Percentiles rank a stretch among this genome's conserved stretches.
Conservation (phyloP, 1,140 invertebrate species). For the Zaprionus nigranus region DNA sequence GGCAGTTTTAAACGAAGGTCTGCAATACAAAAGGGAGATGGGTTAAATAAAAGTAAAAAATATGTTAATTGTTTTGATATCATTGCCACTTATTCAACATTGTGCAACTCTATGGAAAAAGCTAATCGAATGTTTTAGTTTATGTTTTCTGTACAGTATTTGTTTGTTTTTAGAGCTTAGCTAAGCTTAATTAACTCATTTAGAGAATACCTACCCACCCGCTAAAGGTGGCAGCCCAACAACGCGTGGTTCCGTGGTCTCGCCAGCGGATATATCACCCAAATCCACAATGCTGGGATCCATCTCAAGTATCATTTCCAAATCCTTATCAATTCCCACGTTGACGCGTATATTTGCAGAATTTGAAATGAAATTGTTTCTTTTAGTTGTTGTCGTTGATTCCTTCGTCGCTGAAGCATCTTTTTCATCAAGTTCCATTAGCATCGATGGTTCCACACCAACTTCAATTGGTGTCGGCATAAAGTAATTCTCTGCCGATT, state of each 20-base stretch:
- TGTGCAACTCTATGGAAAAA: too few relatives aligned
- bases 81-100: too few relatives aligned
- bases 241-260: constrained; percentile 58
- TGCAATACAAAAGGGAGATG: constrained; percentile 67
- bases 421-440: constrained; percentile 54
- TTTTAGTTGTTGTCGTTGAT: not conserved
- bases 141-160: too few relatives aligned
- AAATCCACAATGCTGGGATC: constrained; percentile 87
- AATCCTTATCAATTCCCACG: constrained; percentile 87
- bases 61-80: not conserved
- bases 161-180: too few relatives aligned
- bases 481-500: not conserved
- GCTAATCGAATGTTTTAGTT: too few relatives aligned
- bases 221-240: constrained; percentile 79
- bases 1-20: constrained; percentile 92
- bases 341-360: constrained; percentile 85
- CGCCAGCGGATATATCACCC: constrained; percentile 54
- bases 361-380: not conserved
- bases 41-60: not conserved
- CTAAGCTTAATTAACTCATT: not conserved
- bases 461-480: constrained; percentile 48
- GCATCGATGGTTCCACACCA: constrained; percentile 58
- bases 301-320: constrained; percentile 88
- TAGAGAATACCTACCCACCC: constrained; percentile 76
- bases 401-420: not conserved